phyloP scores from a whole-genome alignment of 2,888 invertebrate genomes.

The Caprella mutica region DNA sequence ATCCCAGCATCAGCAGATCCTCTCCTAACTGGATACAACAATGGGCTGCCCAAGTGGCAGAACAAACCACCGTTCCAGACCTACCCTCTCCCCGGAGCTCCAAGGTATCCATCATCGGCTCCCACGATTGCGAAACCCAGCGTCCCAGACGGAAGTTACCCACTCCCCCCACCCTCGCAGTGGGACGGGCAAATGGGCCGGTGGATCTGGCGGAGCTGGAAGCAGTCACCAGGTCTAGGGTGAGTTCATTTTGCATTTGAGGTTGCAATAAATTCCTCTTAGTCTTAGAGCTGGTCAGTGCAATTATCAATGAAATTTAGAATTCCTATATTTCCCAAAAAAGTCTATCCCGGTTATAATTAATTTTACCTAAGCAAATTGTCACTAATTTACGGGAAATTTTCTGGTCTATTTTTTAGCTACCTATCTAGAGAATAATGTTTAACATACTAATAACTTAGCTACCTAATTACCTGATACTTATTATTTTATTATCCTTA shows the following conservation, averaged over 20 bases:
- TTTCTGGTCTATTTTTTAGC: too few species aligned
- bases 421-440: too few species aligned
- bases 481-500: too few species aligned
- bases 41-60: conserved; percentile 45
- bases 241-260: neutral
- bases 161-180: conserved; percentile 31
- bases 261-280: neutral
- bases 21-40: conserved; percentile 45
- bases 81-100: conserved; percentile 35
- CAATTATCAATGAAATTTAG: neutral
- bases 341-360: too few species aligned
- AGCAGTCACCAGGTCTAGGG: conserved; percentile 9
- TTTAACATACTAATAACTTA: too few species aligned
- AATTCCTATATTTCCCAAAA: neutral
- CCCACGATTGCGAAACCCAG: conserved; percentile 18
- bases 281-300: neutral
- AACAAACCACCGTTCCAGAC: conserved; percentile 35
- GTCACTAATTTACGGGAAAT: too few species aligned
- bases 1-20: conserved; percentile 28
- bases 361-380: too few species aligned
- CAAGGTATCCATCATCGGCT: neutral
- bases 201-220: conserved; percentile 1
- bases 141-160: conserved; percentile 35
- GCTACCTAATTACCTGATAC: too few species aligned
- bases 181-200: neutral